phyloP scores from a whole-genome alignment of 2,888 invertebrate species.

The Chouioia cunea region DNA sequence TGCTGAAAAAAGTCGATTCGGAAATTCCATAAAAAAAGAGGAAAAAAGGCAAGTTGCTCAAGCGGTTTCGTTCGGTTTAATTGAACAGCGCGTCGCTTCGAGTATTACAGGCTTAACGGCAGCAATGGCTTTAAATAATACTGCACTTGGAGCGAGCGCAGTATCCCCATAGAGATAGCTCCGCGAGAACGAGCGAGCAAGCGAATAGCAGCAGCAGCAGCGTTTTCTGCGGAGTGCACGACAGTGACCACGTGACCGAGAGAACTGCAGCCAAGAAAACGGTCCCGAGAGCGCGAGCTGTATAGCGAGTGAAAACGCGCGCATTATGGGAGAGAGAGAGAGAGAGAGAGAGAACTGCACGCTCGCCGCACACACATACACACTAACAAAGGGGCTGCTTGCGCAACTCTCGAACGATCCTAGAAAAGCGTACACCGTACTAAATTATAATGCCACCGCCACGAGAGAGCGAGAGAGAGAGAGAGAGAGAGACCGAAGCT shows the following conservation, averaged over 20 bases:
- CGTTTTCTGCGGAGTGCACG: slow-evolving; percentile 4
- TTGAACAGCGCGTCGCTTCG: too few species aligned
- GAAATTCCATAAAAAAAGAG: too few species aligned
- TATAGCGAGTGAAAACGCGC: slow-evolving; percentile 42
- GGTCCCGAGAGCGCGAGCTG: slow-evolving; percentile 18
- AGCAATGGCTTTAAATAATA: too few species aligned
- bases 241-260: slow-evolving; percentile 38
- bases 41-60: too few species aligned
- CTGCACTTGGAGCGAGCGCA: too few species aligned
- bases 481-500: too few species aligned
- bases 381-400: slow-evolving; percentile 13
- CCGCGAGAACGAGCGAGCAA: too few species aligned
- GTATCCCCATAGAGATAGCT: too few species aligned
- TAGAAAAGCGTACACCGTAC: slow-evolving; percentile 32
- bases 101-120: too few species aligned
- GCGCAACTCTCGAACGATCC: slow-evolving; percentile 41
- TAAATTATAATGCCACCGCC: slow-evolving; percentile 42
- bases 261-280: slow-evolving; percentile 21
- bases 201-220: too few species aligned
- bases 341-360: slow-evolving; percentile 2
- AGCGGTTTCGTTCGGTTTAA: too few species aligned
- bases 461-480: neutral
- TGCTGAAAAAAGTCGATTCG: too few species aligned
- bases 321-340: slow-evolving; percentile 17
- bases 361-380: slow-evolving; percentile 5